phyloP scores from a whole-genome alignment of 2,888 invertebrate species.

The Xylocampa areola region DNA sequence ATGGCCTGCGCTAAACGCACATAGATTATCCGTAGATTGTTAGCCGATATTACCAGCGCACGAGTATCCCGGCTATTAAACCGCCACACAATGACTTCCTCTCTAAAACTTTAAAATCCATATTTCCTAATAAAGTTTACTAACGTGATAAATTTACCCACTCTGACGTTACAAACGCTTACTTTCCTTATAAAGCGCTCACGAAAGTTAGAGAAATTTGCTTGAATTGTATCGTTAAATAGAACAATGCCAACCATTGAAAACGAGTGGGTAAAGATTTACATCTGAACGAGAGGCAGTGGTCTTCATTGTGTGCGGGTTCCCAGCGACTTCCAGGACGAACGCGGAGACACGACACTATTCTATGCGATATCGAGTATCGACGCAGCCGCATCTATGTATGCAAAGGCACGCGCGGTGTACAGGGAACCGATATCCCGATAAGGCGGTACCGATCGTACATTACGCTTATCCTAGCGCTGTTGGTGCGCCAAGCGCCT shows the following conservation, averaged over 20 bases:
- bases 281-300: conserved; percentile 73
- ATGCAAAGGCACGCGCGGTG: conserved; percentile 81
- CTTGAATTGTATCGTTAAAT: conserved; percentile 76
- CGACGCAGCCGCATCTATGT: conserved; percentile 72
- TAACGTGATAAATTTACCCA: conserved; percentile 49
- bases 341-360: conserved; percentile 72
- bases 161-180: conserved; percentile 54
- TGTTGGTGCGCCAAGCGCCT: conserved; percentile 72
- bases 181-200: conserved; percentile 63
- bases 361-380: conserved; percentile 76
- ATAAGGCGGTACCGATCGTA: conserved; percentile 80
- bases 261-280: conserved; percentile 77
- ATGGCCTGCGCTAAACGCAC: conserved; percentile 62
- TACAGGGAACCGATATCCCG: conserved; percentile 76
- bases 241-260: conserved; percentile 77
- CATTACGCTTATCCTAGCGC: conserved; percentile 78
- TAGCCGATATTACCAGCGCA: conserved; percentile 52
- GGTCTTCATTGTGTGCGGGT: conserved; percentile 73
- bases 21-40: conserved; percentile 62
- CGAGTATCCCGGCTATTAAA: conserved; percentile 36
- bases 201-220: conserved; percentile 73
- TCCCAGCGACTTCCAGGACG: conserved; percentile 65
- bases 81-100: conserved; percentile 21
- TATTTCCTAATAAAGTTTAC: conserved; percentile 46
- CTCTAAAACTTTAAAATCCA: conserved; percentile 29